Percentiles rank a stretch among this genome's conserved stretches.
Conservation (phyloP, 2,113 vertebrate species). For the Accipiter cooperii region DNA sequence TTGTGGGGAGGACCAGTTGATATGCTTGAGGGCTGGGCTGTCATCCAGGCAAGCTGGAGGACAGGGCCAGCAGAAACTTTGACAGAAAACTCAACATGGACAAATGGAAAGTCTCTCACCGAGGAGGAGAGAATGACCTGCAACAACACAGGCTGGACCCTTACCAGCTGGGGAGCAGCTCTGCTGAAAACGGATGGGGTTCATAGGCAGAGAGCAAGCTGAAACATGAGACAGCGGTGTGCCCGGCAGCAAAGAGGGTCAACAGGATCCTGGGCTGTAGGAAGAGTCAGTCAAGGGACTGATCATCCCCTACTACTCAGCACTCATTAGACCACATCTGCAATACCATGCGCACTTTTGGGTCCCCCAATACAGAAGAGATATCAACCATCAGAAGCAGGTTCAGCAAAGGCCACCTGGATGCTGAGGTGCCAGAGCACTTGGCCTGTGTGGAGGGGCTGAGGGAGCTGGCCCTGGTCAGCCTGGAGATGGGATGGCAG, state of each 20-base stretch:
- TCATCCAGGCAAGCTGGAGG: not conserved
- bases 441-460: not conserved
- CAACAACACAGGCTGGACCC: not conserved
- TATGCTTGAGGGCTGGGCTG: not conserved
- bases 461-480: not conserved
- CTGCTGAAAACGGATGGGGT: not conserved
- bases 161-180: not conserved
- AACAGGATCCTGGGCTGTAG: accelerated
- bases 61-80: not conserved
- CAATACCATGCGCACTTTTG: not conserved
- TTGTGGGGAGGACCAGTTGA: not conserved
- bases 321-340: not conserved
- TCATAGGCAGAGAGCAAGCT: not conserved
- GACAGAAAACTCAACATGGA: not conserved
- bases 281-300: not conserved
- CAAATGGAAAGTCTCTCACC: not conserved
- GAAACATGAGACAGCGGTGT: not conserved
- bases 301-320: not conserved
- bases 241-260: not conserved
- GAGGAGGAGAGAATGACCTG: not conserved
- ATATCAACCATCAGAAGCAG: not conserved
- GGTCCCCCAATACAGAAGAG: not conserved
- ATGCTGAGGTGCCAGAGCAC: not conserved
- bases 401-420: not conserved
- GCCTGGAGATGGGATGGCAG: not conserved